These are phyloP conservation scores for Triops cancriformis DNA, from an alignment of 1,140 invertebrate species.

Conservation along the genomic window DNA sequence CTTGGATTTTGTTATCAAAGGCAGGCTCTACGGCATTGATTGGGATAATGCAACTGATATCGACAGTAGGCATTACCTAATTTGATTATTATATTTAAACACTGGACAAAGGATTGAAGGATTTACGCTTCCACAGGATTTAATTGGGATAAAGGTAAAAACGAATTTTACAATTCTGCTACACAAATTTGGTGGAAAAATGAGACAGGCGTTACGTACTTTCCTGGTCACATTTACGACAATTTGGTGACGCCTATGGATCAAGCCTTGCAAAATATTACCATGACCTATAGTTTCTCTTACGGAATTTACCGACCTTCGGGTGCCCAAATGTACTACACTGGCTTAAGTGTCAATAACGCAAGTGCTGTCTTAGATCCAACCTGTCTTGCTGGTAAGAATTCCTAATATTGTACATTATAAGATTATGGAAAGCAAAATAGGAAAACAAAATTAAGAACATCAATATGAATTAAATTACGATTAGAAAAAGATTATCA, in stretches of 20 bases:
- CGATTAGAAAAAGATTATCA: too few relatives aligned
- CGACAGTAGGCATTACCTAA: not conserved
- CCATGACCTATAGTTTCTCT: not conserved
- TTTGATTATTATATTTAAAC: too few relatives aligned
- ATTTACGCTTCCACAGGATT: not conserved
- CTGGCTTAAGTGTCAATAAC: not conserved
- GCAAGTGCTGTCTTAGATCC: not conserved
- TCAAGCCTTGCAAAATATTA: not conserved
- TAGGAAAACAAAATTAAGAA: too few relatives aligned
- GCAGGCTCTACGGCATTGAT: not conserved
- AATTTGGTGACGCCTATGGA: not conserved
- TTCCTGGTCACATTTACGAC: not conserved
- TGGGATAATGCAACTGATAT: not conserved
- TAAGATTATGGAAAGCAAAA: too few relatives aligned
- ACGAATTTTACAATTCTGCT: not conserved
- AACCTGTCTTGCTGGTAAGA: not conserved
- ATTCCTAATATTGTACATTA: too few relatives aligned
- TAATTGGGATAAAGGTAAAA: not conserved
- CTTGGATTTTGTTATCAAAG: not conserved
- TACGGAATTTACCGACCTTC: not conserved
- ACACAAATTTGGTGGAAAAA: not conserved
- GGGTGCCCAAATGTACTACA: not conserved
- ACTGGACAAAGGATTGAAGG: too few relatives aligned
- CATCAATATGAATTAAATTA: too few relatives aligned
- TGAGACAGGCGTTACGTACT: not conserved